Evolutionary conservation across 2,797 vertebrate genomes (phyloP), one percentile per base, ranked within the genome.

Genomic region (Carapus acus): DNA sequence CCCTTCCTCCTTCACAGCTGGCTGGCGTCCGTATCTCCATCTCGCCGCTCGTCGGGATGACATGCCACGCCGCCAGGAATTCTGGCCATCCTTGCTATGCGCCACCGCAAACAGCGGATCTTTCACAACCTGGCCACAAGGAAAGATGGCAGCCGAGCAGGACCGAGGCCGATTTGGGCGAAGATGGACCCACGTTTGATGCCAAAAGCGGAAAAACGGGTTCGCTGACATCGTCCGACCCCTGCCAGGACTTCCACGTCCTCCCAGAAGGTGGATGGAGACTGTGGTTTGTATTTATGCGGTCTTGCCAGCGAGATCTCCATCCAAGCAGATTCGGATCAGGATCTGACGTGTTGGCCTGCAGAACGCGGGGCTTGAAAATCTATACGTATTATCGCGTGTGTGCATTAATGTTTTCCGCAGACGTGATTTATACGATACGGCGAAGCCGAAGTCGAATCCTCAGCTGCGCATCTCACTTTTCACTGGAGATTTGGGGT

Each of bases 31-130:
- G n/a, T n/a, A n/a, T n/a, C n/a, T 77, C 80, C 76, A 62, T 81
- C 71, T 77, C 54, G 68, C 73, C 63, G 68, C 49, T 79, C 67
- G 67, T 67, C 59, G 6, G 23, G 62, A 73, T 71, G 68, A 75
- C 54, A 57, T 66, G 67, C 55, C 71, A 63, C 16, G 15, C 69
- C 66, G 67, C 58, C 71, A 74, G 67, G 70, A 82, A 81, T 80
- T 62, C 71, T 58, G 74, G 58, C 74, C 69, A 78, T 83, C 78
- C 76, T 65, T 80, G 57, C 65, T 67, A 74, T 74, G 72, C 53
- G 37, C 44, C 54, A 76, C 78, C 71, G 31, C 81, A 81, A 52
- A 53, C 54, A 9, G 5, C 37, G n/a, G 75, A 71, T 78, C 65
- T 54, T 60, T 79, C 77, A 76, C 74, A 73, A 78, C 68, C 73